Base-by-base conservation (phyloP, 2,797 vertebrate species). In the Catostomus latipinnis region DNA sequence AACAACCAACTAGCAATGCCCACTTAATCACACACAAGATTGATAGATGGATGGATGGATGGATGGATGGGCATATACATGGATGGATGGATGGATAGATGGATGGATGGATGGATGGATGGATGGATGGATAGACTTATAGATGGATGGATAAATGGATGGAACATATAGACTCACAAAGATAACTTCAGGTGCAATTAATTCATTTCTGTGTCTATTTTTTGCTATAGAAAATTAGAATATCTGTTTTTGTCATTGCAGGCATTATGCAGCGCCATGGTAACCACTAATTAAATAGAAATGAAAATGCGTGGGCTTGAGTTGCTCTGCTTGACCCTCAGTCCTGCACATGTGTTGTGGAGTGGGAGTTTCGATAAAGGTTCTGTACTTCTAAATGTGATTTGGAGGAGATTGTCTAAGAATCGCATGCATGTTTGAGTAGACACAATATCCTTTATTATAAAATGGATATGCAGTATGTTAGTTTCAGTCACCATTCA, bases 261-360 rank as follows among this genome's bases (percentile, higher is more conserved):
- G 74, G 88, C 79, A 85, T 87, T 86, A 84, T 82, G 82, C 86
- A 89, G 89, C 89, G 50, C 76, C 86, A 86, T 87, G 81, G 88
- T 90, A 88, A 91, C 87, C 84, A 86, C 85, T 91, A 91, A 93
- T 93, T 91, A 93, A 91, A 90, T 89, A 86, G 87, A 92, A 91
- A 91, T 93, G 84, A 58, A 45, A 62, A 73, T 70, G 83, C 68
- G 74, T 88, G 86, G 86, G 81, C 76, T 87, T 84, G 79, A 80
- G 78, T 85, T 73, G 83, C 72, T 77, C 58, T 74, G 73, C 87
- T 77, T 88, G 82, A 86, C 83, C 81, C 71, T 49, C 50, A 48
- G 70, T 78, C 71, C 83, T 78, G 53, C 73, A 34, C 71, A 67
- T 72, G 72, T 70, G 49, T 71, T 13, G 22, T 72, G 76, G 56